These are phyloP conservation scores for Eurosta solidaginis DNA, from an alignment of 1,140 invertebrate species.

Conservation along the genomic window DNA sequence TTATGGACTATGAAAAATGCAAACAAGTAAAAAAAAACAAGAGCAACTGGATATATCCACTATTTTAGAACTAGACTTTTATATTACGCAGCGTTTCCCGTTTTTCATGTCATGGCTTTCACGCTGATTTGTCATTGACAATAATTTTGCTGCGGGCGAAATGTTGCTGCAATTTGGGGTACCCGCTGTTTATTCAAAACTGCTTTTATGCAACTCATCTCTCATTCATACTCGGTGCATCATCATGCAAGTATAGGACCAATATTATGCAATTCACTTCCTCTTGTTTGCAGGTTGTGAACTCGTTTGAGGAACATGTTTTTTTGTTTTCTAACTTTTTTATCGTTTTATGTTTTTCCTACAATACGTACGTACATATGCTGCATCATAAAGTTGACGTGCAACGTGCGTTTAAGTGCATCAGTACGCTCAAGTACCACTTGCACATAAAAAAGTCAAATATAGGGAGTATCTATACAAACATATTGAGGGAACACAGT, in stretches of 20 bases:
- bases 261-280: background rate
- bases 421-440: background rate
- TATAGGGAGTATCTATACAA: background rate
- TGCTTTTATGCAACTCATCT: background rate
- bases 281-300: background rate
- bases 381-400: background rate
- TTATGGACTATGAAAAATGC: background rate
- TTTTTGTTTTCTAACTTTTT: background rate
- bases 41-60: too few relatives aligned
- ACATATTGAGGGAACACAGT: too few relatives aligned
- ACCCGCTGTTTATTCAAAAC: background rate
- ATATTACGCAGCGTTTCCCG: background rate
- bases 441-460: background rate
- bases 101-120: background rate
- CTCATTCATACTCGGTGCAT: background rate
- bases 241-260: background rate
- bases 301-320: background rate
- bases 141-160: background rate
- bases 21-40: too few relatives aligned
- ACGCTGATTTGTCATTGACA: background rate
- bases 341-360: too few relatives aligned
- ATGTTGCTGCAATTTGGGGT: background rate
- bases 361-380: background rate
- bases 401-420: conserved; percentile 13
- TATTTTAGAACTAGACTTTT: too few relatives aligned